Percentiles rank a stretch among this genome's conserved stretches.
These are phyloP conservation scores for Pituophis catenifer DNA, from an alignment of 2,113 vertebrate genomes.

Conservation along the genomic window DNA sequence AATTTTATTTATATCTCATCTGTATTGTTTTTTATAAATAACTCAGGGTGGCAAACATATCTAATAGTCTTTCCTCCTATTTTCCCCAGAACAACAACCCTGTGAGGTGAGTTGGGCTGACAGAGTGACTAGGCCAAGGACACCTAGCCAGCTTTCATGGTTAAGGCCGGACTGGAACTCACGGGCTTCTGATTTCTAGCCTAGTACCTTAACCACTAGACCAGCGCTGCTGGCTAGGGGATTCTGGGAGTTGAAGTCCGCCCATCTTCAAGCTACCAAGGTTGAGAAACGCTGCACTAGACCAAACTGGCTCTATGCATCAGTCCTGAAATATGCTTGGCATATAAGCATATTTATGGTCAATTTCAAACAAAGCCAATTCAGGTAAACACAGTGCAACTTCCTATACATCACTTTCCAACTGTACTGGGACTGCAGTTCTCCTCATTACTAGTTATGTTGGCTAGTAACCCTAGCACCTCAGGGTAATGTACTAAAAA, in stretches of 20 bases:
- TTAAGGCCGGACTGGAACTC: neutral
- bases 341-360: neutral
- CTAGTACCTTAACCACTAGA: neutral
- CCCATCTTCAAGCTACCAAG: too few relatives aligned
- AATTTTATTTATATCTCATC: neutral
- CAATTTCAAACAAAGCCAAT: neutral
- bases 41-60: neutral
- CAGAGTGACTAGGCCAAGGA: neutral
- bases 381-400: neutral
- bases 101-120: neutral
- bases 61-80: neutral
- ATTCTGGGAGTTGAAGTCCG: too few relatives aligned
- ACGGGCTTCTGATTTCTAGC: neutral
- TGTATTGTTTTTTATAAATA: neutral
- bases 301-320: neutral
- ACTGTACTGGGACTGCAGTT: neutral
- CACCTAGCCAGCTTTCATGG: neutral
- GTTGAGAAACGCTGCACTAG: neutral
- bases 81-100: neutral
- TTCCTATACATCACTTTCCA: neutral
- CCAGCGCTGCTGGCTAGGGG: too few relatives aligned
- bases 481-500: neutral
- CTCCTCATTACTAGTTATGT: neutral
- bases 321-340: neutral
- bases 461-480: neutral